These are phyloP conservation scores for Phalacrocorax aristotelis DNA, from an alignment of 2,113 vertebrate species.

Conservation along the genomic window DNA sequence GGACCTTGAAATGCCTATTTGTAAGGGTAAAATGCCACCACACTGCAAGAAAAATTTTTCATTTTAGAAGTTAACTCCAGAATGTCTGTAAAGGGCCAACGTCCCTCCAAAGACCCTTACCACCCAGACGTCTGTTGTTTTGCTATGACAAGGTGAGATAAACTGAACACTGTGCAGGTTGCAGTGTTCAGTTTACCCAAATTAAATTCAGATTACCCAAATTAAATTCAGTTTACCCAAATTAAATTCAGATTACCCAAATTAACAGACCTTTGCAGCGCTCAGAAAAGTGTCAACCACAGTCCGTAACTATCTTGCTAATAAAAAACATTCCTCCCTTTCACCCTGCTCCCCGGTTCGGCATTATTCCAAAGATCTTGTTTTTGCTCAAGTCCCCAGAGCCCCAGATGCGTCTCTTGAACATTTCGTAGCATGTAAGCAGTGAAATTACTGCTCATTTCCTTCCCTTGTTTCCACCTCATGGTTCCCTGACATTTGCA, in stretches of 20 bases:
- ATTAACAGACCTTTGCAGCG: not conserved
- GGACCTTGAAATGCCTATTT: not conserved
- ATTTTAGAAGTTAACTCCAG: not conserved
- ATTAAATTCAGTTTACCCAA: too few relatives aligned
- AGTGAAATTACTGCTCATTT: not conserved
- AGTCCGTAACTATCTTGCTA: not conserved
- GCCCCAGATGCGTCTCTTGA: not conserved
- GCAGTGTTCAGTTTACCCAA: too few relatives aligned
- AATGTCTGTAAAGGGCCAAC: not conserved
- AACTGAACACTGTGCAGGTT: not conserved
- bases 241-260: too few relatives aligned
- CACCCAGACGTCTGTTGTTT: not conserved
- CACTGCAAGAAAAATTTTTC: too few relatives aligned
- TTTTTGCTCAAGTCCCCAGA: fast-evolving
- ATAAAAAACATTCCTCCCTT: not conserved
- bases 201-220: too few relatives aligned
- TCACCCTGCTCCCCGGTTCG: not conserved
- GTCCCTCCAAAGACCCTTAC: not conserved
- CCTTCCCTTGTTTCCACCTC: not conserved
- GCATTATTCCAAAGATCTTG: not conserved
- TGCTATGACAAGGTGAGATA: not conserved
- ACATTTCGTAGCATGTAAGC: not conserved
- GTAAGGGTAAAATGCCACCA: not conserved
- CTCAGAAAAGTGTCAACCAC: not conserved
- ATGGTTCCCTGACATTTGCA: not conserved